Evolutionary conservation across 2,113 vertebrate species (phyloP).

Genomic region (Natator depressus): DNA sequence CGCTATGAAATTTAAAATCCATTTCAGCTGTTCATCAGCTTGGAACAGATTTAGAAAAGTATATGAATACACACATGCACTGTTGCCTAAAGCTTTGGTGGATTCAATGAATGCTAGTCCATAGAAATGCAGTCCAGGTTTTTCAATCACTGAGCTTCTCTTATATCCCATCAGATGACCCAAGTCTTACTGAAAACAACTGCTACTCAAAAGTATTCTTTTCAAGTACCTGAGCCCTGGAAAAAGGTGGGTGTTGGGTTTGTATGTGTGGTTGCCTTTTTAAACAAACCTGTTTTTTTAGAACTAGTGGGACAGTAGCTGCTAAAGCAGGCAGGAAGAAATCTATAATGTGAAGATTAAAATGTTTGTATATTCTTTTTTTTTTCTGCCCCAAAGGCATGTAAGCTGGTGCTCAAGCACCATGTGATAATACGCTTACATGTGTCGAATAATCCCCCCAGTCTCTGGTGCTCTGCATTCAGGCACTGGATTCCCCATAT

Average conservation of each 20-base stretch:
- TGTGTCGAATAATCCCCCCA: background rate
- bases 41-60: slow-evolving; percentile 71
- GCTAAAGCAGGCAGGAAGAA: background rate
- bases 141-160: background rate
- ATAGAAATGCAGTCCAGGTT: slow-evolving; percentile 42
- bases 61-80: slow-evolving; percentile 35
- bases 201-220: background rate
- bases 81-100: slow-evolving; percentile 57
- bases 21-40: slow-evolving; percentile 69
- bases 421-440: accelerated
- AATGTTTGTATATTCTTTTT: background rate
- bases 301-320: background rate
- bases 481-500: background rate
- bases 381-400: background rate
- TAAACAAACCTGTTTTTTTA: background rate
- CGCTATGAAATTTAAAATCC: slow-evolving; percentile 69
- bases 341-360: background rate
- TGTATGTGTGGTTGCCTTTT: background rate
- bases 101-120: slow-evolving; percentile 15
- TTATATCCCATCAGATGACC: slow-evolving; percentile 11
- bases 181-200: background rate
- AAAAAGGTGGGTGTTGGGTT: background rate
- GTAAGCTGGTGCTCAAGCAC: background rate
- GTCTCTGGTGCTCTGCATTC: background rate
- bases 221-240: background rate